phyloP scores from a whole-genome alignment of 2,797 vertebrate species.

The Hirundo rustica region DNA sequence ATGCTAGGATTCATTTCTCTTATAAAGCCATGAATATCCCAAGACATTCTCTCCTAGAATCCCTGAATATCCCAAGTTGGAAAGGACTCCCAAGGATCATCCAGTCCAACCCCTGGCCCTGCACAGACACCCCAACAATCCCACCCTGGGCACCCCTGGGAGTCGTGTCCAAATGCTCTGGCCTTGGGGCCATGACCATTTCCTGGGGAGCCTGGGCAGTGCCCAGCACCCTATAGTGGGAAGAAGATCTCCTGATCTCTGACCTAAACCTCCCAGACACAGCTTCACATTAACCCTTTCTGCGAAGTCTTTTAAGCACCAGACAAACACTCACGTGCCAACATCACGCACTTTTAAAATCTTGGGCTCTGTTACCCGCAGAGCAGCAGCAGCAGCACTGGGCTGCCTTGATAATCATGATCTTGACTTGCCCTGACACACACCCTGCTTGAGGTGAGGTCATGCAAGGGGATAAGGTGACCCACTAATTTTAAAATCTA shows the following conservation, averaged over 20 bases:
- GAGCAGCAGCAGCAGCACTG: not conserved
- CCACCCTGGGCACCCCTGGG: not conserved
- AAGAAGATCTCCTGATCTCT: not conserved
- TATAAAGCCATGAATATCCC: not conserved
- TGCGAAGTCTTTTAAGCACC: not conserved
- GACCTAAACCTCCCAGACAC: no score
- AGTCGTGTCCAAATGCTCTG: rapidly evolving
- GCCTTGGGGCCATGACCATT: rapidly evolving
- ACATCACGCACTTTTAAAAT: not conserved
- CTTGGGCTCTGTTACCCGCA: rapidly evolving
- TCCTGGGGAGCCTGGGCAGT: not conserved
- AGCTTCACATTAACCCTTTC: not conserved
- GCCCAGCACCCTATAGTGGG: not conserved
- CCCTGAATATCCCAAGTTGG: not conserved
- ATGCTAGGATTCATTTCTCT: not conserved
- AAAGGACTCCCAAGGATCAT: not conserved
- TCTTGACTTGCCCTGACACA: not conserved
- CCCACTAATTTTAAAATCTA: not conserved
- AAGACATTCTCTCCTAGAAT: not conserved
- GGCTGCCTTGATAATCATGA: not conserved
- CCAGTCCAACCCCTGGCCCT: not conserved
- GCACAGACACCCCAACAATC: not conserved
- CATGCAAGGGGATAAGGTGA: not conserved
- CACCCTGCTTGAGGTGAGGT: not conserved
- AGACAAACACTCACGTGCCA: not conserved